Conservation (phyloP, 2,113 vertebrate genomes). For the Grus americana region DNA sequence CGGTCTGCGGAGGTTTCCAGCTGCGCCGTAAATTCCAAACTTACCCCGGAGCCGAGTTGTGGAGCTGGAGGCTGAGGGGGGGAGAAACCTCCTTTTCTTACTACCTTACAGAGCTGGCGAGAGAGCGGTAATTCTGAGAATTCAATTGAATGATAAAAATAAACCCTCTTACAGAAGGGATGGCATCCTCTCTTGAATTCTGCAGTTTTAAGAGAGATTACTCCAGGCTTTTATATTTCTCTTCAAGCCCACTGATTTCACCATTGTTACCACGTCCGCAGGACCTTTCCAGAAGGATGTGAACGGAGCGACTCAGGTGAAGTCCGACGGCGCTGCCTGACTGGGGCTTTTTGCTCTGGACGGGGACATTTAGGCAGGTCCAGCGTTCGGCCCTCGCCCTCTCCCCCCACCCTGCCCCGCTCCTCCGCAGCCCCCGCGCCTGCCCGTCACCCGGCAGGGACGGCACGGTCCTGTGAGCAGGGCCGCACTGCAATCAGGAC, state of each 20-base stretch:
- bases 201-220: background rate
- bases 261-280: background rate
- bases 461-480: background rate
- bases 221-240: background rate
- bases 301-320: background rate
- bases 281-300: background rate
- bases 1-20: background rate
- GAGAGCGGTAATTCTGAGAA: background rate
- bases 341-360: background rate
- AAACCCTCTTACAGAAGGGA: background rate
- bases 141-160: background rate
- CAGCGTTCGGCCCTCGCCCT: accelerated
- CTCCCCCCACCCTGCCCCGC: background rate
- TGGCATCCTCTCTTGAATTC: background rate
- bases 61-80: background rate
- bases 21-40: background rate
- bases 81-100: background rate
- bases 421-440: background rate
- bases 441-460: accelerated
- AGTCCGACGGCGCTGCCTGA: background rate
- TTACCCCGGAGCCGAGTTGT: background rate
- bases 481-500: background rate
- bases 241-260: background rate
- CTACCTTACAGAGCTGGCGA: background rate
- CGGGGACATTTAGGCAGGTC: accelerated